Evolutionary conservation across 2,888 invertebrate species (phyloP).

Genomic region (Dorcus parallelipipedus): DNA sequence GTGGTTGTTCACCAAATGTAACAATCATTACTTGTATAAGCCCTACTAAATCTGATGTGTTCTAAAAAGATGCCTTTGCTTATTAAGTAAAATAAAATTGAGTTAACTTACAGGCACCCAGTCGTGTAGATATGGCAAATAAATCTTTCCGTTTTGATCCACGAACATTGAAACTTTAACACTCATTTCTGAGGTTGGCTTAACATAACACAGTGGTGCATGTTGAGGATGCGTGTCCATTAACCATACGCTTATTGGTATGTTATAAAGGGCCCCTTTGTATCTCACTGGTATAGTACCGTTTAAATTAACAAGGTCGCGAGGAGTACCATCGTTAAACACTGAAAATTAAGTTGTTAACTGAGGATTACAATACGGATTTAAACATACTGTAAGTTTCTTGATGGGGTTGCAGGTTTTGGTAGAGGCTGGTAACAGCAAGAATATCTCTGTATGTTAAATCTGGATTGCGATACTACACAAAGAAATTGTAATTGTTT

Average conservation of each 20-base stretch:
- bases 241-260: constrained; percentile 94
- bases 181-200: constrained; percentile 91
- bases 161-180: constrained; percentile 94
- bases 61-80: constrained; percentile 46
- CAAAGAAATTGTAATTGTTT: constrained; percentile 23
- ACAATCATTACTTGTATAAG: constrained; percentile 88
- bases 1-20: constrained; percentile 93
- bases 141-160: constrained; percentile 92
- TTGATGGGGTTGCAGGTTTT: constrained; percentile 60
- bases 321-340: constrained; percentile 82
- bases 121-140: constrained; percentile 93
- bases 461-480: constrained; percentile 69
- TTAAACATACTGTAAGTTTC: constrained; percentile 66
- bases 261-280: constrained; percentile 87
- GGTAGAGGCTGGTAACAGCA: constrained; percentile 62
- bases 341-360: constrained; percentile 51
- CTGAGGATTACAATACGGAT: not conserved
- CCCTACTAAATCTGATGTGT: constrained; percentile 79
- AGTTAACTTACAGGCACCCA: constrained; percentile 70
- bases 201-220: constrained; percentile 92
- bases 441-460: constrained; percentile 65
- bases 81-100: not conserved
- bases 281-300: constrained; percentile 93
- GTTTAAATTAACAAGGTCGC: constrained; percentile 77
- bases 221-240: constrained; percentile 97